These are phyloP conservation scores for Eutolmus rufibarbis DNA, from an alignment of 2,888 invertebrate genomes.

Conservation along the genomic window DNA sequence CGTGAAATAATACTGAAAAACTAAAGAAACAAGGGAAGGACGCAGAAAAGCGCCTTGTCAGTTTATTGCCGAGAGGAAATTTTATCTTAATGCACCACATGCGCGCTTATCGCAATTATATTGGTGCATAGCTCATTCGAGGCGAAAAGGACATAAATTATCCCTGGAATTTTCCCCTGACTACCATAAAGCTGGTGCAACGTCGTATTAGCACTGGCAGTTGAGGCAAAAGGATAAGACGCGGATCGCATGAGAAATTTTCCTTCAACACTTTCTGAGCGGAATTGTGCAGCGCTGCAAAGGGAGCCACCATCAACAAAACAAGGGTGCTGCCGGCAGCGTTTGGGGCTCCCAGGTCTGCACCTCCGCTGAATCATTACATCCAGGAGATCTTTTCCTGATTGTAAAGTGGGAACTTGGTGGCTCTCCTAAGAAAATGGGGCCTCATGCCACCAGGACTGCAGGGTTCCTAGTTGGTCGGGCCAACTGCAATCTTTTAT, in stretches of 20 bases:
- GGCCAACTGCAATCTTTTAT: not conserved
- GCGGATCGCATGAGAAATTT: not conserved
- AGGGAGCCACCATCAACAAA: not conserved
- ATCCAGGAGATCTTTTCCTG: conserved; percentile 16
- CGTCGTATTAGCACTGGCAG: not conserved
- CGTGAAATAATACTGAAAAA: not conserved
- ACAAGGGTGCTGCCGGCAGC: not conserved
- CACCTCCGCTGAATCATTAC: conserved; percentile 19
- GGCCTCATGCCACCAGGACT: not conserved
- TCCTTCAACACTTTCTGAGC: conserved; percentile 1
- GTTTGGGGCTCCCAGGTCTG: not conserved
- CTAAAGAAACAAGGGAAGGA: not conserved
- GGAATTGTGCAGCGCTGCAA: not conserved
- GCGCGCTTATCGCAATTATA: conserved; percentile 38
- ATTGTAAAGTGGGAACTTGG: conserved; percentile 1
- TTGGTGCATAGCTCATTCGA: conserved; percentile 41
- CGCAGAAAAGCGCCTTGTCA: not conserved
- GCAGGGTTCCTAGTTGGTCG: not conserved
- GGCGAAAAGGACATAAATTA: conserved; percentile 45
- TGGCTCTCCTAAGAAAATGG: not conserved
- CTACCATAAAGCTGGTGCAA: conserved; percentile 14
- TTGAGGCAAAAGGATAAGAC: not conserved
- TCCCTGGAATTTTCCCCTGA: conserved; percentile 15
- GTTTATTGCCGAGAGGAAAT: conserved; percentile 17
- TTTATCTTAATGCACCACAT: conserved; percentile 42